Conservation (phyloP, 1,140 invertebrate species). For the Drosophila busckii region DNA sequence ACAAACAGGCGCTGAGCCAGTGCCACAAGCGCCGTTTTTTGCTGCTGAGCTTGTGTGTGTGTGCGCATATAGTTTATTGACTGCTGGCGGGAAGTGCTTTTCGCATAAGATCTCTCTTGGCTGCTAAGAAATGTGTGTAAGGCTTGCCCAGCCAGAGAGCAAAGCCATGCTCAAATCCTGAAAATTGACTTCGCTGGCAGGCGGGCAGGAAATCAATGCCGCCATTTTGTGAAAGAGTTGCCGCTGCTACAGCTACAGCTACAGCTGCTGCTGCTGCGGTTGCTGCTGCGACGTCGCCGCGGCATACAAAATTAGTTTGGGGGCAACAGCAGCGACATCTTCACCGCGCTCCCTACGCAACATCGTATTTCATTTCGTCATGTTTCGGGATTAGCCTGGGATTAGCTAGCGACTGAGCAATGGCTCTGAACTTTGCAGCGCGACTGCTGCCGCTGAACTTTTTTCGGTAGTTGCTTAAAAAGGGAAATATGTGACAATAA, state of each 20-base stretch:
- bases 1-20: conserved; percentile 5
- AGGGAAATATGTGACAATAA: conserved; percentile 64
- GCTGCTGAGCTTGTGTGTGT: conserved; percentile 18
- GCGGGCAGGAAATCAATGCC: conserved; percentile 64
- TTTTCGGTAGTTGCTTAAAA: conserved; percentile 52
- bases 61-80: conserved; percentile 75
- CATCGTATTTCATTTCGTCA: conserved; percentile 79
- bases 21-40: conserved; percentile 1
- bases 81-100: conserved; percentile 76
- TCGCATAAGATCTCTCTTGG: conserved; percentile 72
- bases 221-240: conserved; percentile 73
- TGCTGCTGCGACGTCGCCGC: not conserved
- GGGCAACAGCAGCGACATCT: conserved; percentile 19
- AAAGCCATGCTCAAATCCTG: conserved; percentile 69
- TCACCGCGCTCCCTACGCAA: conserved; percentile 55
- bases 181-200: conserved; percentile 65
- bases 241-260: conserved; percentile 15
- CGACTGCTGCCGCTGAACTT: conserved; percentile 42
- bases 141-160: conserved; percentile 53
- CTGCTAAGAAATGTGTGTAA: conserved; percentile 70
- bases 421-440: conserved; percentile 67
- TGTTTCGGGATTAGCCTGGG: conserved; percentile 77
- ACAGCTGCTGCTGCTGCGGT: conserved; percentile 3
- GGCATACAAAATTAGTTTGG: conserved; percentile 70
- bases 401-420: conserved; percentile 75